A percentile compares a stretch with the other conserved stretches of the same genome.
phyloP scores from a whole-genome alignment of 2,888 invertebrate genomes.

The Ochlodes sylvanus region DNA sequence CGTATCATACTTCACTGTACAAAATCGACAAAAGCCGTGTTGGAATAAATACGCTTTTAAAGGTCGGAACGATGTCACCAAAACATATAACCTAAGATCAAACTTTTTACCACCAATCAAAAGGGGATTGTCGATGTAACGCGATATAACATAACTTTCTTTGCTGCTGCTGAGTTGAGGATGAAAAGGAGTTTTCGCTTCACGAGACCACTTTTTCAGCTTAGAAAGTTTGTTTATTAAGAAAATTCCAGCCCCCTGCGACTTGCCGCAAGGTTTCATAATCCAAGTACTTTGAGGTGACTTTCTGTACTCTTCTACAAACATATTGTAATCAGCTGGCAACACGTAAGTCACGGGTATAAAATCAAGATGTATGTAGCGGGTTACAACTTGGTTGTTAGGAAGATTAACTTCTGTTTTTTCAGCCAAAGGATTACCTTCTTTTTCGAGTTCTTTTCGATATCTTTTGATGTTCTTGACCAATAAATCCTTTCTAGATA shows the following conservation, averaged over 20 bases:
- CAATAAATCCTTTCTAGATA: slow-evolving; percentile 97
- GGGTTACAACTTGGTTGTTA: slow-evolving; percentile 87
- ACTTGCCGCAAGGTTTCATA: slow-evolving; percentile 98
- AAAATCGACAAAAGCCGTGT: slow-evolving; percentile 97
- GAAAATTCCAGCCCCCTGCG: slow-evolving; percentile 97
- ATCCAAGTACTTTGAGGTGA: slow-evolving; percentile 98
- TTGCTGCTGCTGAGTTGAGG: slow-evolving; percentile 88
- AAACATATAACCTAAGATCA: slow-evolving; percentile 95
- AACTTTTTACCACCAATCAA: slow-evolving; percentile 99
- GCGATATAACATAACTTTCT: slow-evolving; percentile 97
- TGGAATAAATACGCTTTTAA: slow-evolving; percentile 97
- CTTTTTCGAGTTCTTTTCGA: slow-evolving; percentile 95
- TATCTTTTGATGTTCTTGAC: slow-evolving; percentile 98
- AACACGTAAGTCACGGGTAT: slow-evolving; percentile 97
- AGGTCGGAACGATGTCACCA: slow-evolving; percentile 97
- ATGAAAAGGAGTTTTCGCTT: slow-evolving; percentile 87
- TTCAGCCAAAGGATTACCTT: slow-evolving; percentile 93
- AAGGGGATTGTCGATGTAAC: slow-evolving; percentile 97
- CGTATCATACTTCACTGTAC: slow-evolving; percentile 97
- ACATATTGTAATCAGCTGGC: slow-evolving; percentile 98
- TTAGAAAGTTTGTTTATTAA: slow-evolving; percentile 97
- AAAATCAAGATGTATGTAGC: slow-evolving; percentile 94
- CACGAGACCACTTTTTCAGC: slow-evolving; percentile 95
- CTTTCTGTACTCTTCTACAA: slow-evolving; percentile 97
- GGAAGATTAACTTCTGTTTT: slow-evolving; percentile 80